Conservation (phyloP, 2,797 vertebrate species). For the Gallinago stenura region DNA sequence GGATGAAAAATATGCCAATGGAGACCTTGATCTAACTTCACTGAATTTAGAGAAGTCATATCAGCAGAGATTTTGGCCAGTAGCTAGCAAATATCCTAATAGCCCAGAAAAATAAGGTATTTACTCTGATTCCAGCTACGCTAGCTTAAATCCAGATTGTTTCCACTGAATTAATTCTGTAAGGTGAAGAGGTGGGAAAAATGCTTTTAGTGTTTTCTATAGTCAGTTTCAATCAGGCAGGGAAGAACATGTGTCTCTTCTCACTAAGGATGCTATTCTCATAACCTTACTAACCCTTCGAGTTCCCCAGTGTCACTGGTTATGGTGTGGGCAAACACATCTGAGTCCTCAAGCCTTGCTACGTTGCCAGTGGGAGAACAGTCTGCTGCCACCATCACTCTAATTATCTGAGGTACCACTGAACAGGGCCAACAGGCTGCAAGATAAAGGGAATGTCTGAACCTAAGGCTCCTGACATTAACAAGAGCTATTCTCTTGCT, state of each 20-base stretch:
- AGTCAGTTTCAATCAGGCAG: not conserved
- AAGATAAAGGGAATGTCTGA: not conserved
- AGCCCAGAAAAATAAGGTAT: not conserved
- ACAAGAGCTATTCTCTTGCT: not conserved
- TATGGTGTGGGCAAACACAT: not conserved
- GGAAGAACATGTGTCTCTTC: not conserved
- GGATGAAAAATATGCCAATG: conserved; percentile 15
- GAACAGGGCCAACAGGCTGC: not conserved
- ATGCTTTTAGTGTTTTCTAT: not conserved
- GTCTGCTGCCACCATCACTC: not conserved
- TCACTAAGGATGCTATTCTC: not conserved
- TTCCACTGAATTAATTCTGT: not conserved
- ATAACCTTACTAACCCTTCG: not conserved
- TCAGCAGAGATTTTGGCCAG: not conserved
- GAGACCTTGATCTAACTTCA: conserved; percentile 10
- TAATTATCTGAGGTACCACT: not conserved
- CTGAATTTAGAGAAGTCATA: not conserved
- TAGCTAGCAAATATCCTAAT: not conserved
- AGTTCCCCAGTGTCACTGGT: not conserved
- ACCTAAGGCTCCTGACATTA: not conserved
- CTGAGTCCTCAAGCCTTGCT: fast-evolving
- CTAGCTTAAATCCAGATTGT: not conserved
- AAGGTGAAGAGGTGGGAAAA: not conserved
- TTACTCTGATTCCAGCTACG: not conserved
- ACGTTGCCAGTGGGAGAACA: fast-evolving